Conservation (phyloP, 2,888 invertebrate species). For the Tuberolachnus salignus region DNA sequence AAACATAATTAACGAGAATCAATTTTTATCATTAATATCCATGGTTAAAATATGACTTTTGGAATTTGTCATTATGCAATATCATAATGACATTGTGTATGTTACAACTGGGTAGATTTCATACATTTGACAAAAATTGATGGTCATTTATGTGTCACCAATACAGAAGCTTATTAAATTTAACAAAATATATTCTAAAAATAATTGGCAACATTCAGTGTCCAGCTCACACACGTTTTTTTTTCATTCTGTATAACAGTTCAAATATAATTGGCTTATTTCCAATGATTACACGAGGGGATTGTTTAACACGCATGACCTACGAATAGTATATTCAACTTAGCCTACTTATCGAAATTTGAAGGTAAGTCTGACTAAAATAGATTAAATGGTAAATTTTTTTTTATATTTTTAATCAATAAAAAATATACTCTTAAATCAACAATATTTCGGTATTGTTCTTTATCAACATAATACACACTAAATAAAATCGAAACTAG, state of each 20-base stretch:
- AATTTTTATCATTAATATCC: too few species aligned
- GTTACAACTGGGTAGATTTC: not conserved
- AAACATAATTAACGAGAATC: too few species aligned
- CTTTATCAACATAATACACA: too few species aligned
- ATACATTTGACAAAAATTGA: constrained; percentile 3
- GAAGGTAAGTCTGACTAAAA: constrained; percentile 42
- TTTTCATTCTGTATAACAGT: constrained; percentile 34
- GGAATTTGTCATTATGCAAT: too few species aligned
- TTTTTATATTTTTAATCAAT: not conserved
- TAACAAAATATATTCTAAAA: constrained; percentile 42
- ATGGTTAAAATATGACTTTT: too few species aligned
- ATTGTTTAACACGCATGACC: constrained; percentile 45
- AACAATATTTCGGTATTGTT: too few species aligned
- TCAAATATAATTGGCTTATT: constrained; percentile 33
- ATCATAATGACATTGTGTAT: too few species aligned
- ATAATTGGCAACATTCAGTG: constrained; percentile 40
- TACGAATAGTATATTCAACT: constrained; percentile 47
- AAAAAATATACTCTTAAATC: too few species aligned
- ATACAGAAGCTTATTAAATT: constrained; percentile 28
- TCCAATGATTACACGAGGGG: constrained; percentile 45
- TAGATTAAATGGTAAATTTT: constrained; percentile 28
- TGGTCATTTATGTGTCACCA: constrained; percentile 10
- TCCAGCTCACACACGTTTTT: constrained; percentile 47
- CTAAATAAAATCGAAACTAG: too few species aligned
- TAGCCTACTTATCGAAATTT: constrained; percentile 44